phyloP scores from a whole-genome alignment of 2,113 vertebrate species.

The Engystomops pustulosus region DNA sequence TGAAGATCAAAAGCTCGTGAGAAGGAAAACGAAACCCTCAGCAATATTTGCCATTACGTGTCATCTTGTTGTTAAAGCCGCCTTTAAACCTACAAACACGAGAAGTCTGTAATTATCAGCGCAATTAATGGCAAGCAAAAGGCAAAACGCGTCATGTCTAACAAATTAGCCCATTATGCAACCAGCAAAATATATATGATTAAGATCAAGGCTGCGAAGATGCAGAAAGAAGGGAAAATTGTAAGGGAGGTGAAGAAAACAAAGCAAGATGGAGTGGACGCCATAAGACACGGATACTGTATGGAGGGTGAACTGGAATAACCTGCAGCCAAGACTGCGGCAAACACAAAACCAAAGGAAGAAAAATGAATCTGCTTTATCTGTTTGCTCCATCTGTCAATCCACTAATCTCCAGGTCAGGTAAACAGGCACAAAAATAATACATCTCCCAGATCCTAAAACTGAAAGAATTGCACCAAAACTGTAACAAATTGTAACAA shows the following conservation, averaged over 20 bases:
- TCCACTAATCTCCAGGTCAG: neutral
- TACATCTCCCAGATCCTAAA: neutral
- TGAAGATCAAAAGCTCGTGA: conserved; percentile 34
- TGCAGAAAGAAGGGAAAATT: conserved; percentile 28
- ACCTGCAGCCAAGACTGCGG: neutral
- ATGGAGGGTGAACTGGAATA: neutral
- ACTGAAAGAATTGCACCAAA: neutral
- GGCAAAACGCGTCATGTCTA: conserved; percentile 42
- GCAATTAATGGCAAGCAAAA: conserved; percentile 49
- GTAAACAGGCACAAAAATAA: neutral
- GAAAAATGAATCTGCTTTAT: neutral
- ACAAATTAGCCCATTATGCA: conserved; percentile 50
- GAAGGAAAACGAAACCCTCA: conserved; percentile 32
- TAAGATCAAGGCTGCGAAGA: neutral
- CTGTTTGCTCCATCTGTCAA: neutral
- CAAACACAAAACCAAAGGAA: neutral
- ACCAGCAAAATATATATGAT: conserved; percentile 46
- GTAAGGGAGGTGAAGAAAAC: neutral
- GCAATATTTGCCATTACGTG: conserved; percentile 47
- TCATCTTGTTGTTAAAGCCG: conserved; percentile 47
- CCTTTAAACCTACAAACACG: conserved; percentile 39
- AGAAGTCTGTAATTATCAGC: conserved; percentile 51
- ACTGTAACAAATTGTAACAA: neutral
- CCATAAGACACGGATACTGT: neutral
- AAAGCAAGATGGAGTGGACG: neutral